These are phyloP conservation scores for Netelia virgata DNA, from an alignment of 2,888 invertebrate genomes.

Conservation along the genomic window DNA sequence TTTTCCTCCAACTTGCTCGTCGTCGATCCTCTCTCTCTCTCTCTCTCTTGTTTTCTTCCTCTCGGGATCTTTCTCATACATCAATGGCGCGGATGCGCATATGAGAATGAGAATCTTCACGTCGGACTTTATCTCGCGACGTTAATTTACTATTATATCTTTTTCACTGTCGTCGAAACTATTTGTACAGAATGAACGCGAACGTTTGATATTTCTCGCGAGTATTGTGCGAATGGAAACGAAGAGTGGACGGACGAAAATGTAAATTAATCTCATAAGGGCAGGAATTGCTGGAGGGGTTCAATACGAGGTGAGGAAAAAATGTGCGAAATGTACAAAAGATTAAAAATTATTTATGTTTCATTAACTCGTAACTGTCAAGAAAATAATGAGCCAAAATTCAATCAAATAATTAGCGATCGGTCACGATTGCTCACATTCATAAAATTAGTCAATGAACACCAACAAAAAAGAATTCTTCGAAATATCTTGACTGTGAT, in stretches of 20 bases:
- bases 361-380: no score
- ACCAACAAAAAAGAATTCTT: constrained; percentile 25
- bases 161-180: constrained; percentile 30
- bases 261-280: no score
- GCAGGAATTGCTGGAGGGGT: no score
- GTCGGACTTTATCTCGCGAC: constrained; percentile 31
- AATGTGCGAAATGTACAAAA: no score
- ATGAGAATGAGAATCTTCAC: constrained; percentile 18
- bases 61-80: constrained; percentile 42
- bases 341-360: no score
- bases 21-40: constrained; percentile 45
- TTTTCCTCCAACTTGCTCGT: constrained; percentile 64
- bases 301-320: no score
- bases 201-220: neutral
- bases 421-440: no score
- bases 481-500: constrained; percentile 54
- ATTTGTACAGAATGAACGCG: neutral
- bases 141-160: constrained; percentile 65
- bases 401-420: no score
- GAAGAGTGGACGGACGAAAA: no score
- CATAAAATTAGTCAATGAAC: no score
- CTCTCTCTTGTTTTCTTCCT: neutral
- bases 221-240: neutral
- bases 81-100: neutral
- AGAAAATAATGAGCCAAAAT: no score